Evolutionary conservation across 2,888 invertebrate genomes (phyloP).

Genomic region (Ormyrus pomaceus): DNA sequence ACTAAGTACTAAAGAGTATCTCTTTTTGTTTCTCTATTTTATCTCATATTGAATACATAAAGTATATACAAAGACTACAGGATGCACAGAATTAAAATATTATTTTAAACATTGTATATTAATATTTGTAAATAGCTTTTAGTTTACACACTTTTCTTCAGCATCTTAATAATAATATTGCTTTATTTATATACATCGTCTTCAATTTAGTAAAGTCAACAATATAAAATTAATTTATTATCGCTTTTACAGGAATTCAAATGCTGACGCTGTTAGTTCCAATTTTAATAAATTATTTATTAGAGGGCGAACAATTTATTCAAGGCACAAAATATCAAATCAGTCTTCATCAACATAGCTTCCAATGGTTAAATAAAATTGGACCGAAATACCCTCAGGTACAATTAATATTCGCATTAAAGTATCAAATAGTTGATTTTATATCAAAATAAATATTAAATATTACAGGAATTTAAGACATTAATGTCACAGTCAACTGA

Average conservation of each 20-base stretch:
- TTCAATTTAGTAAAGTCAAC: no score
- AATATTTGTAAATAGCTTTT: background rate
- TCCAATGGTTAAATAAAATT: conserved; percentile 93
- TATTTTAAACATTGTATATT: background rate
- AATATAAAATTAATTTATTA: background rate
- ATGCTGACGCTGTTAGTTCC: conserved; percentile 94
- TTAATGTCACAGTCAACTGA: conserved; percentile 91
- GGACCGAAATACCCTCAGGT: conserved; percentile 95
- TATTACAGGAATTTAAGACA: conserved; percentile 88
- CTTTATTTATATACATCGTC: background rate
- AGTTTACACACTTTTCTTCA: no score
- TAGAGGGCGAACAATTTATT: conserved; percentile 82
- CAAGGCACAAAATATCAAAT: conserved; percentile 81
- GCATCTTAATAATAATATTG: background rate
- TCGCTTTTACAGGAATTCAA: conserved; percentile 84
- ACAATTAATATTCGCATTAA: conserved; percentile 50
- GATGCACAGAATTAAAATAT: no score
- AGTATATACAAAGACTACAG: no score
- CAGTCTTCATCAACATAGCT: conserved; percentile 90
- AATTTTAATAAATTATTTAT: conserved; percentile 90
- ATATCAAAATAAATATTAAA: conserved; percentile 8
- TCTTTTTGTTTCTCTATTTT: no score
- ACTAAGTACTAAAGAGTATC: no score
- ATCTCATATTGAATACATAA: no score
- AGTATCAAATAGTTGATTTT: background rate